Base-by-base conservation (phyloP, 1,140 invertebrate species). In the Halesus radiatus region DNA sequence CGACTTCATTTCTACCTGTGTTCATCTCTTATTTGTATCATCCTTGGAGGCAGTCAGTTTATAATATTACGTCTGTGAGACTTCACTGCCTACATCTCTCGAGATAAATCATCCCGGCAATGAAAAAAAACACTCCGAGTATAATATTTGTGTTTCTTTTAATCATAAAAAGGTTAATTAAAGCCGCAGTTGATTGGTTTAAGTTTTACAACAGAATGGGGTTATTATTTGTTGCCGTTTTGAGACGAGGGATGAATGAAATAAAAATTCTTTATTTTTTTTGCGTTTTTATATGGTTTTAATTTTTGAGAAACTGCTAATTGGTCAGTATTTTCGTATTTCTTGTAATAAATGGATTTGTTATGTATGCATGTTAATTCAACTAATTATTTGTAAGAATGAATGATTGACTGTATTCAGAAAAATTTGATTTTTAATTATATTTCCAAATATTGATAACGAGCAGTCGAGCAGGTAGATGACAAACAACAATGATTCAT, bases 101-200 rank as follows among this genome's bases (percentile, higher is more conserved):
- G 37, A 66, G 58, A 76, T 76, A 76, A 76, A 76, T 76, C 75
- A 76, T 76, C 18, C n/a, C 72, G n/a, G 20, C n/a, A 32, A 32
- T n/a, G 18, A 73, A 74, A 29, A 74, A 75, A 75, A 54, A 56
- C 53, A 37, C 72, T 56, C 72, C 58, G 53, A 58, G 26, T 75
- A 45, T 10, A 45, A 45, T 45, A 75, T 75, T 58, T 75, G 53
- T 75, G 72, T 75, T 75, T 75, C 72, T 75, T 58, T 75, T 75
- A 56, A 75, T 75, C 72, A 75, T 75, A 75, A 75, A 74, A 75
- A 75, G 72, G 72, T 75, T 75, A 75, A 75, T 75, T 75, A 75
- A 74, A 75, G 72, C 54, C 37, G 29, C 53, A 8, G 58, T 64
- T 58, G 45, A 26, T 64, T 77, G 52, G 54, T 23, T 77, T 60